Evolutionary conservation across 2,113 vertebrate species (phyloP).

Genomic region (Caranx melampygus): DNA sequence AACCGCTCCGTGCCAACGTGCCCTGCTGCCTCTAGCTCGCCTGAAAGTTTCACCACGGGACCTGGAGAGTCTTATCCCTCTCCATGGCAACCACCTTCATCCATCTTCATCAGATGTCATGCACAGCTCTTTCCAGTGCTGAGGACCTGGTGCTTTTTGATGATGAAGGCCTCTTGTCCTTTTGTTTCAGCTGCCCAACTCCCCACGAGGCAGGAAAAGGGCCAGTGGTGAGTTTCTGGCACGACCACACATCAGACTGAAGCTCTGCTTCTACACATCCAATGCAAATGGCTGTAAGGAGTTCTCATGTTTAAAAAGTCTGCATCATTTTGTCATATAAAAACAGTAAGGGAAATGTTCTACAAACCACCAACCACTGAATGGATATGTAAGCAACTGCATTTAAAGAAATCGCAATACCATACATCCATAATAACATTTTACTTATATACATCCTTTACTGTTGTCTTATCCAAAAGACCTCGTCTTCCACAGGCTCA

Average conservation of each 20-base stretch:
- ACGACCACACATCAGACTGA: slow-evolving; percentile 17
- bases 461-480: background rate
- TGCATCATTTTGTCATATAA: slow-evolving; percentile 7
- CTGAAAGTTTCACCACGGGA: slow-evolving; percentile 65
- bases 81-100: slow-evolving; percentile 76
- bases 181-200: slow-evolving; percentile 64
- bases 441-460: no score
- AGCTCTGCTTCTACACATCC: slow-evolving; percentile 22
- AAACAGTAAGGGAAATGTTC: background rate
- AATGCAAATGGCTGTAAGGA: background rate
- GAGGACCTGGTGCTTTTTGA: slow-evolving; percentile 65
- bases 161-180: slow-evolving; percentile 58
- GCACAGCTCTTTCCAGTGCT: slow-evolving; percentile 50
- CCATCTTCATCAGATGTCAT: slow-evolving; percentile 80
- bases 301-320: background rate
- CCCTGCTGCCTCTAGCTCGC: slow-evolving; percentile 36
- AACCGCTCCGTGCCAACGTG: slow-evolving; percentile 40
- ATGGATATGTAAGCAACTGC: background rate
- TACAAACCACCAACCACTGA: background rate
- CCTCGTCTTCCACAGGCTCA: slow-evolving; percentile 2
- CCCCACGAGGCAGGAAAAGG: slow-evolving; percentile 51
- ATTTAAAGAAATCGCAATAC: no score
- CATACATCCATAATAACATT: no score
- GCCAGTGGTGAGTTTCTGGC: slow-evolving; percentile 48
- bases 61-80: slow-evolving; percentile 64